Base-by-base conservation (phyloP, 2,113 vertebrate genomes). In the Malaclemys terrapin region DNA sequence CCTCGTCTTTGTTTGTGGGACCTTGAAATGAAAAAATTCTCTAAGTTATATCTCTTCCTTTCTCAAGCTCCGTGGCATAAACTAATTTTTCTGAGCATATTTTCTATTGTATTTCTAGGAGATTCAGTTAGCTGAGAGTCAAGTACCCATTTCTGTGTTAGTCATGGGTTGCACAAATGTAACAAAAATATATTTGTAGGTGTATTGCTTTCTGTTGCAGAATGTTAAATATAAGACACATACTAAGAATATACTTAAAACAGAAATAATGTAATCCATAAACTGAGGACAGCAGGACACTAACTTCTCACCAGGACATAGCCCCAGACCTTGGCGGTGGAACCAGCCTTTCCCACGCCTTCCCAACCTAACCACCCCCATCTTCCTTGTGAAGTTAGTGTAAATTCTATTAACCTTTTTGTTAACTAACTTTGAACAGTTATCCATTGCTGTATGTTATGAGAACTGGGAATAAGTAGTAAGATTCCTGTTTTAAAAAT, bases 401-500 rank as follows among this genome's bases (percentile, higher is more conserved):
- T 72, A 72, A n/a, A 69, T 69, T 69, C 62, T 69, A 69, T 69
- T 69, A 31, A n/a, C 31, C 8, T n/a, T 69, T 69, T 69, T 69
- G 35, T 69, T 69, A 69, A 8, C 6, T 78, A 25, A 47, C 24
- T 45, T 72, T 47, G 42, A 47, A 78, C 42, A 47, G 6, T 78
- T 27, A 45, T 45, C 42, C 38, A 25, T 45, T 76, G 72, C 10
- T 42, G 8, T 24, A 75, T 25, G 11, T 8, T 78, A 47, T 27
- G 42, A 78, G 13, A 78, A 47, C 16, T 78, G 19, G 24, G 42
- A 45, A 47, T 80, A 50, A 38, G 35, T 2, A 54, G 38, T 62
- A 84, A 6, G 27, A 49, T 82, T 94, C 88, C 81, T 92, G 52
- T 85, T 53, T 85, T 88, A 72, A 94, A 93, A 84, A 57, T 75